phyloP scores from a whole-genome alignment of 2,113 vertebrate genomes.

The Climacteris rufus region DNA sequence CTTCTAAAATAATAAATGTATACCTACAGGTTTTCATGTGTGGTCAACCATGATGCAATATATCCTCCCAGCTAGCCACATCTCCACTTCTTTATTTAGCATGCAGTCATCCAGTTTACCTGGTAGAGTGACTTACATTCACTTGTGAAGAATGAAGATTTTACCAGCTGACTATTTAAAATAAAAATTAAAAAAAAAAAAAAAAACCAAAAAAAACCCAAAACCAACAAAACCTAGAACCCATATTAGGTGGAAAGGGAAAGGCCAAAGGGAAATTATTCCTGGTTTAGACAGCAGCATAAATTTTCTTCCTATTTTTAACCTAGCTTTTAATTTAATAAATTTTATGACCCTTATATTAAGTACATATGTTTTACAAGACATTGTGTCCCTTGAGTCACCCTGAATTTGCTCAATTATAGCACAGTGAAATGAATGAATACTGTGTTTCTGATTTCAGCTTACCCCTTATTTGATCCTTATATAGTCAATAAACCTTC shows the following conservation, averaged over 20 bases:
- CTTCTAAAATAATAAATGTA: neutral
- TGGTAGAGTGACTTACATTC: conserved; percentile 23
- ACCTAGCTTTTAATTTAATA: conserved; percentile 98
- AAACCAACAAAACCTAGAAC: conserved; percentile 4
- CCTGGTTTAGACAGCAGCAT: conserved; percentile 86
- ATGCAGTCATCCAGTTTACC: neutral
- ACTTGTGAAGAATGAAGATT: conserved; percentile 51
- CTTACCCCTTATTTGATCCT: conserved; percentile 69
- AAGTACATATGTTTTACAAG: conserved; percentile 99
- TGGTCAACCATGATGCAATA: neutral
- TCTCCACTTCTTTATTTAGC: neutral
- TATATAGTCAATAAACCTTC: conserved; percentile 55
- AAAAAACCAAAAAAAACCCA: neutral
- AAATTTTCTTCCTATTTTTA: conserved; percentile 97
- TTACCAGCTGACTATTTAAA: conserved; percentile 2
- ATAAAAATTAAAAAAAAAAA: too few species aligned
- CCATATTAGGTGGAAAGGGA: conserved; percentile 65
- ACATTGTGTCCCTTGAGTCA: conserved; percentile 90
- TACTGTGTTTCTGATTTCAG: conserved; percentile 73
- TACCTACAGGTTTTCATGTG: neutral
- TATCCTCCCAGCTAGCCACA: neutral
- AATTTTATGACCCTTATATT: conserved; percentile 96
- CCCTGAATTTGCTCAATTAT: conserved; percentile 81
- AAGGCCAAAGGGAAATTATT: conserved; percentile 84
- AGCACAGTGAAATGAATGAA: conserved; percentile 76